Base-by-base conservation (phyloP, 2,797 vertebrate species). In the Hydrocynus forskahlii region DNA sequence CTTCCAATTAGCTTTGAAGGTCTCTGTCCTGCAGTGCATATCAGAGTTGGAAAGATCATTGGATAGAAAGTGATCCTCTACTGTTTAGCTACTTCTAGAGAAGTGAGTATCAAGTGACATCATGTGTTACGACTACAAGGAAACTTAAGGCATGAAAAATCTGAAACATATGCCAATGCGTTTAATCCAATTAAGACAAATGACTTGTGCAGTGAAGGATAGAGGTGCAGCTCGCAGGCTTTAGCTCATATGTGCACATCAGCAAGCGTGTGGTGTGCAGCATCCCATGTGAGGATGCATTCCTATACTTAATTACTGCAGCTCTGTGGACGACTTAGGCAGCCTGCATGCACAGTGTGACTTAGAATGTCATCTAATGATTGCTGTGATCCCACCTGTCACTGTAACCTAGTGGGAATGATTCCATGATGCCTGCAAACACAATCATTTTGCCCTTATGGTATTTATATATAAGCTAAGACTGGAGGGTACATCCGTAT, bases 181-280 rank as follows among this genome's bases (percentile, higher is more conserved):
- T 55, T 59, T 76, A 83, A 83, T 83, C 57, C 69, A 80, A 84
- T 81, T 81, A 78, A 76, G 77, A 83, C 66, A 72, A 81, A 79
- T 82, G 25, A 78, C 9, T 68, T 78, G 67, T 78, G 59, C 78
- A 75, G 69, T 1, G 25, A 52, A 81, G 78, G 60, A 80, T 75
- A 48, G 17, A 17, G 59, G 40, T 21, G 63, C 50, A 69, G 63
- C 54, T 19, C 10, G 59, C 50, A 40, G 55, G 13, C 21, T 57
- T 82, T 60, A 78, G 69, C 7, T n/a, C 17, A 29, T 40, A 55
- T 48, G 35, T 16, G 7, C 23, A 50, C 64, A 77, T 83, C 71
- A 72, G 64, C 40, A 43, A 63, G 75, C 74, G 10, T 79, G 25
- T 67, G 14, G 75, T 55, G 75, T 76, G 81, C 14, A 45, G 55